A percentile compares a stretch with the other conserved stretches of the same genome.
These are phyloP conservation scores for Ascidia mentula DNA, from an alignment of 23 tunicate genomes.

Conservation along the genomic window DNA sequence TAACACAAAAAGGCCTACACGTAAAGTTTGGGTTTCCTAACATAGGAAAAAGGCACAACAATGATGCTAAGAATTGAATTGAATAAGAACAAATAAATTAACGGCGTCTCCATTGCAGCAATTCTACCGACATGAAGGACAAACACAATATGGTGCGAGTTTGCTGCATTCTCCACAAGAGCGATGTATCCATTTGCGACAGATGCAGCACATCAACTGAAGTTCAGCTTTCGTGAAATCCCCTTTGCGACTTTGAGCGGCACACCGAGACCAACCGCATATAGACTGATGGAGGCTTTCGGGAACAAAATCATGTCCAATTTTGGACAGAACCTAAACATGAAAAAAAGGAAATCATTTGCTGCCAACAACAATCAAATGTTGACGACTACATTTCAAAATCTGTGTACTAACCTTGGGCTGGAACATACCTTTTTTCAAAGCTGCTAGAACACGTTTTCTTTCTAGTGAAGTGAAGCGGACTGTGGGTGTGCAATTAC, in stretches of 20 bases:
- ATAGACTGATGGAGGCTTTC: constrained; percentile 2
- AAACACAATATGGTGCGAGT: neutral
- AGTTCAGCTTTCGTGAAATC: neutral
- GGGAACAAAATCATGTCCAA: neutral
- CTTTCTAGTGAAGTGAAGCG: neutral
- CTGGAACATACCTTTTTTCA: neutral
- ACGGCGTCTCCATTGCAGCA: no score
- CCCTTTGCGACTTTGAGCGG: neutral
- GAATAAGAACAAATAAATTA: no score
- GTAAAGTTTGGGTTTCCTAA: no score
- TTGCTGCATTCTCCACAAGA: neutral
- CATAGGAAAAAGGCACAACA: no score
- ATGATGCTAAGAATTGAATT: no score
- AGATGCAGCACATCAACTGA: neutral
- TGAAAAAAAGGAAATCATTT: neutral
- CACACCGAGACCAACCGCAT: constrained; percentile 6
- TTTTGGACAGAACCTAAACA: neutral
- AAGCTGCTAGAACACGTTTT: neutral
- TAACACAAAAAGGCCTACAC: no score
- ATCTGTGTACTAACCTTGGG: neutral
- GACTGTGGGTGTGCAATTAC: neutral
- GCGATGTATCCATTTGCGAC: constrained; percentile 4
- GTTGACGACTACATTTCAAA: neutral
- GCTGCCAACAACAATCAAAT: no score
- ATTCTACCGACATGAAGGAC: no score